Base-by-base conservation (phyloP, 1,140 invertebrate genomes). In the Harpegnathos saltator region DNA sequence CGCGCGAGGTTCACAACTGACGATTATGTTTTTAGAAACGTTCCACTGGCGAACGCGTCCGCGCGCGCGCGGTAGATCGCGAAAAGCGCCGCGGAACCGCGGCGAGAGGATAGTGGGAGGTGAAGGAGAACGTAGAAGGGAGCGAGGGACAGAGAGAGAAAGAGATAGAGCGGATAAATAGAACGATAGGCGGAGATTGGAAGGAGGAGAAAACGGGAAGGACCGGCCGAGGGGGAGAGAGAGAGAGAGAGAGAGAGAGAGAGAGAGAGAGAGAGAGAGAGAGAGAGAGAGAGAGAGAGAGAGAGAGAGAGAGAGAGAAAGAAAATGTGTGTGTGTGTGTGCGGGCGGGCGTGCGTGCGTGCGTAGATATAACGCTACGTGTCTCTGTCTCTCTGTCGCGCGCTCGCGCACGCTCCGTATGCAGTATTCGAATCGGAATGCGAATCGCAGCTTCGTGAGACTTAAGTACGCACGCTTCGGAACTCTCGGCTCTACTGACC, bases 401-500 rank as follows among this genome's bases (percentile, higher is more conserved):
- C 87, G 66, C 74, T 72, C 81, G 81, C 68, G 69, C 81, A 77
- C 68, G 69, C 58, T 82, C 71, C 52, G 75, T 48, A 11, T 59
- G 48, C 82, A 26, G 80, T 85, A 81, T 85, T 81, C 61, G 83
- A 83, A 88, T 81, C 72, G 72, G 52, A 68, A 78, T 83, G 83
- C 86, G 78, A 63, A 63, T 71, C 84, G 78, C 69, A 66, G 54
- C 56, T 58, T 84, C 78, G 48, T 68, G 66, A 26, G n/a, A 44
- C 75, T 65, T 85, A 89, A 86, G 78, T 78, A 78, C 88, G 82
- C 90, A 73, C 93, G 87, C 91, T 91, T 89, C 91, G 91, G 85
- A 85, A 92, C 85, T 90, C 90, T 93, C 91, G 90, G 84, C 85
- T 92, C 90, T 90, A 94, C 94, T 94, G 75, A 71, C 38, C 44